These are phyloP conservation scores for Alligator mississippiensis DNA, from an alignment of 2,113 vertebrate genomes.

Conservation along the genomic window DNA sequence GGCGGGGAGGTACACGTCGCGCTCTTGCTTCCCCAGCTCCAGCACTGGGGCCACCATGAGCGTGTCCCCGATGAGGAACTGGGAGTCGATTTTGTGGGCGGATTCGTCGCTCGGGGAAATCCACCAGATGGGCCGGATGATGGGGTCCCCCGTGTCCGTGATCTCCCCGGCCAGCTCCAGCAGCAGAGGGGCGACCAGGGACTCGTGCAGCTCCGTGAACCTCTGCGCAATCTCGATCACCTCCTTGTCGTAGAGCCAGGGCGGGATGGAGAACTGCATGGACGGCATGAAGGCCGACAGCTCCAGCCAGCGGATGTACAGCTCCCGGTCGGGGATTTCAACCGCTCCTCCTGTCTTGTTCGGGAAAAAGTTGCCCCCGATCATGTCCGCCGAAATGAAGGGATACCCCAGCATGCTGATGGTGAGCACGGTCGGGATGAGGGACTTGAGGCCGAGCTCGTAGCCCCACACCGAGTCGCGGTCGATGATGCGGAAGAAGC, in stretches of 20 bases:
- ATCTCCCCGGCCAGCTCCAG: slow-evolving; percentile 93
- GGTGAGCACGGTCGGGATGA: slow-evolving; percentile 94
- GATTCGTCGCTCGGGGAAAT: slow-evolving; percentile 90
- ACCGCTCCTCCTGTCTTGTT: slow-evolving; percentile 76
- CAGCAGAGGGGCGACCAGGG: slow-evolving; percentile 90
- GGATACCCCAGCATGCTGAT: slow-evolving; percentile 95
- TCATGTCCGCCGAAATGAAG: slow-evolving; percentile 87
- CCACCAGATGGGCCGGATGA: slow-evolving; percentile 98
- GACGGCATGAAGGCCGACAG: slow-evolving; percentile 96
- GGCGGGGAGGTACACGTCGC: slow-evolving; percentile 92
- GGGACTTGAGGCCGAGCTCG: slow-evolving; percentile 92
- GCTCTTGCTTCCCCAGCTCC: slow-evolving; percentile 93
- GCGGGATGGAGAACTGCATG: slow-evolving; percentile 97
- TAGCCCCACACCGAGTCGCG: slow-evolving; percentile 95
- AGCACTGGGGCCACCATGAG: slow-evolving; percentile 96
- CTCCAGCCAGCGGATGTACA: slow-evolving; percentile 97
- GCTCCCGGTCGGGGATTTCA: slow-evolving; percentile 90
- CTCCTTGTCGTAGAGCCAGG: slow-evolving; percentile 92
- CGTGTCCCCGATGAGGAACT: slow-evolving; percentile 97
- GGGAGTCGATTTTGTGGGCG: slow-evolving; percentile 92
- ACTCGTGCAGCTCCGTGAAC: slow-evolving; percentile 90
- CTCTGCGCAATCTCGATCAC: slow-evolving; percentile 93
- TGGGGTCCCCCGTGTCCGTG: slow-evolving; percentile 91
- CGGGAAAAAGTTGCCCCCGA: slow-evolving; percentile 86
- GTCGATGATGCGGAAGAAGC: slow-evolving; percentile 93